A percentile compares a stretch with the other conserved stretches of the same genome.
phyloP scores from a whole-genome alignment of 92 coral and sea anemone species.

The Palythoa grandiflora region DNA sequence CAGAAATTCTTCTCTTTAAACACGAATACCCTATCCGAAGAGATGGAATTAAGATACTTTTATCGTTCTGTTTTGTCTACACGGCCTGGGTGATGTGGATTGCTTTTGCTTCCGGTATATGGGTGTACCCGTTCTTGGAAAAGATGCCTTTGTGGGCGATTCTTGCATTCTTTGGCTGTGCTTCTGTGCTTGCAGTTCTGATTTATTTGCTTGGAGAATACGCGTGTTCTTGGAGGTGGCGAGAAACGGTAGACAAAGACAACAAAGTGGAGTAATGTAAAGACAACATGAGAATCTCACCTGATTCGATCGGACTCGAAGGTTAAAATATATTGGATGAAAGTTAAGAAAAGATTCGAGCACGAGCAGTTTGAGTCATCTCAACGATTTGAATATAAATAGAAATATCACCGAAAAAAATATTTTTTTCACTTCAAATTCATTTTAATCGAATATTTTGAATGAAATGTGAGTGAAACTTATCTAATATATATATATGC shows the following conservation, averaged over 20 bases:
- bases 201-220: slow-evolving; percentile 84
- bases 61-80: slow-evolving; percentile 73
- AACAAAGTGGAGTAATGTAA: slow-evolving; percentile 19
- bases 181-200: slow-evolving; percentile 57
- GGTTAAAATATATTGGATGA: no score
- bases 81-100: slow-evolving; percentile 87
- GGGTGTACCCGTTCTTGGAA: slow-evolving; percentile 96
- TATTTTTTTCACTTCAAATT: no score
- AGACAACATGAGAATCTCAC: neutral
- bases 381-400: no score
- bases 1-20: slow-evolving; percentile 73
- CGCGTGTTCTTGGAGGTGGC: slow-evolving; percentile 47
- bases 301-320: neutral
- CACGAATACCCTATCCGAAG: slow-evolving; percentile 82
- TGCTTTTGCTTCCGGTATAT: slow-evolving; percentile 77
- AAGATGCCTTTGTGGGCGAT: slow-evolving; percentile 71
- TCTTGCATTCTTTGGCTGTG: slow-evolving; percentile 65
- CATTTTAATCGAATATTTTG: no score
- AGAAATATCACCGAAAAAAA: no score
- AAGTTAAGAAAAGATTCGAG: no score
- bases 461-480: no score
- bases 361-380: no score
- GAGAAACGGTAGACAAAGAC: slow-evolving; percentile 21
- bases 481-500: no score
- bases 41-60: slow-evolving; percentile 67